phyloP scores from a whole-genome alignment of 2,888 invertebrate species.

The Acleris holmiana region DNA sequence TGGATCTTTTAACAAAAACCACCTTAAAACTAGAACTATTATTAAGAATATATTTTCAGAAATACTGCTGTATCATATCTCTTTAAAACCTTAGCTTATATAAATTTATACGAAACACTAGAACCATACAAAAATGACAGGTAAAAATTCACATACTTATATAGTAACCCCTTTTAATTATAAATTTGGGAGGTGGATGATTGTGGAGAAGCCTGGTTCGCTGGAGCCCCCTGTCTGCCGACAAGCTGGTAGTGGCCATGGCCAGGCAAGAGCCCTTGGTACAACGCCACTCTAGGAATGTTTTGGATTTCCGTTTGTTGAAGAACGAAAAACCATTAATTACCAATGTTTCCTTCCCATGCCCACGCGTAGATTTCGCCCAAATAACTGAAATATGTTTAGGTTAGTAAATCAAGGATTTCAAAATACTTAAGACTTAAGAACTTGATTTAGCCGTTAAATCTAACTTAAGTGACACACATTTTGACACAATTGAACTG shows the following conservation, averaged over 20 bases:
- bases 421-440: too few relatives aligned
- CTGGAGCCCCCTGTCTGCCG: not conserved
- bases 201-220: conserved; percentile 21
- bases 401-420: too few relatives aligned
- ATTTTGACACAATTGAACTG: too few relatives aligned
- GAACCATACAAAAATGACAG: too few relatives aligned
- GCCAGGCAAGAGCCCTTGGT: not conserved
- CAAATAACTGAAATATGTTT: not conserved
- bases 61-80: too few relatives aligned
- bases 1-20: too few relatives aligned
- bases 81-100: too few relatives aligned
- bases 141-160: conserved; percentile 38
- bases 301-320: not conserved
- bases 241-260: not conserved
- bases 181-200: conserved; percentile 38
- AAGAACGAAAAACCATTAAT: conserved; percentile 2
- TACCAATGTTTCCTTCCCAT: conserved; percentile 2
- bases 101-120: too few relatives aligned
- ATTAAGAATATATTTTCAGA: too few relatives aligned
- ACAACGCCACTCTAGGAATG: not conserved
- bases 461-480: too few relatives aligned
- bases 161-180: conserved; percentile 44
- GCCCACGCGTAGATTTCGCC: conserved; percentile 2
- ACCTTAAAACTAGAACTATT: too few relatives aligned
- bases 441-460: too few relatives aligned